Evolutionary conservation across 2,113 vertebrate species (phyloP), one percentile per base, ranked within the genome.

Genomic region (Atrichornis clamosus): DNA sequence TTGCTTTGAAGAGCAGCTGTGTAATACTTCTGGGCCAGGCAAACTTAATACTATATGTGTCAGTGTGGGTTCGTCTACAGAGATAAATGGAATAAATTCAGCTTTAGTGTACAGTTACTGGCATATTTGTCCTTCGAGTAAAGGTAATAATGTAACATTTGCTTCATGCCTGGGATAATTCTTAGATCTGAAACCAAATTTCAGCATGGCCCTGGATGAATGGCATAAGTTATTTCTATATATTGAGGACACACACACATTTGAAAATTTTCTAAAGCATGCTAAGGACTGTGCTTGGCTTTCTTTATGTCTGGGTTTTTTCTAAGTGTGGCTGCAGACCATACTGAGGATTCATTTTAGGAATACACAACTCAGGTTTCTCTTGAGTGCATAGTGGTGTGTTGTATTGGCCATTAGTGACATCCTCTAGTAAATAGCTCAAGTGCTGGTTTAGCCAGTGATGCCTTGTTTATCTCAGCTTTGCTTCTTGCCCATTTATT

Each of bases 401-500:
- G 73, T 69, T 95, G 64, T 76, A 95, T 87, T 86, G 50, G 63
- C 41, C 41, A 27, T 81, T 76, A 63, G 37, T 72, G 62, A 59
- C 28, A 89, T 77, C 59, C 46, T 92, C 41, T 62, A 80, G 79
- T 33, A 90, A 86, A 62, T 10, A 85, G 60, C 55, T 93, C 52
- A 59, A 70, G 52, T 76, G 58, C 64, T 83, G 62, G 22, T 74
- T 56, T 96, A 85, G 60, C 35, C 52, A 74, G 47, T 78, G 93
- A 77, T 46, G 70, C 60, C 69, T 56, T 85, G 47, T 79, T 74
- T 94, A 75, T 93, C 69, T 93, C 94, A 83, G 70, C 33, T 87
- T 92, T 94, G 19, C 75, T 90, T 94, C 65, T 85, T 91, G 28
- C 59, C 13, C 41, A 59, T 85, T 81, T 86, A 65, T 87, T 91